These are phyloP conservation scores for Pyxicephalus adspersus DNA, from an alignment of 2,113 vertebrate genomes.

Conservation along the genomic window DNA sequence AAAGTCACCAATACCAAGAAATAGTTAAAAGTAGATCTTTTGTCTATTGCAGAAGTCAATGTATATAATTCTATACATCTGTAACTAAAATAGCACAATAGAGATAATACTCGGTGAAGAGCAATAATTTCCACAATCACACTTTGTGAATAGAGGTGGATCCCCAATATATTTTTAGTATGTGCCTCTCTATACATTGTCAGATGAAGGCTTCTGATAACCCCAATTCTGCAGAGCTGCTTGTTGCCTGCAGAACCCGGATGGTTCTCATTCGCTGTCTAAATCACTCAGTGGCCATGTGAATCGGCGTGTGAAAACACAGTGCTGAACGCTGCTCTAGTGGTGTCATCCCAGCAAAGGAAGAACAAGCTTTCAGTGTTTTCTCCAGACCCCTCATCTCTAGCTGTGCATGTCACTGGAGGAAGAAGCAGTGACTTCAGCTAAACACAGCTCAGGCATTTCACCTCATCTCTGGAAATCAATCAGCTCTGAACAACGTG, in stretches of 20 bases:
- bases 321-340: not conserved
- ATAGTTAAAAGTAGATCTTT: not conserved
- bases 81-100: too few relatives aligned
- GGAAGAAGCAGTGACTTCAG: constrained; percentile 13
- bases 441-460: not conserved
- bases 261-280: constrained; percentile 19
- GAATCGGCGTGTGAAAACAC: not conserved
- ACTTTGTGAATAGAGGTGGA: not conserved
- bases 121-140: not conserved
- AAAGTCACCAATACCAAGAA: not conserved
- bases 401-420: constrained; percentile 4
- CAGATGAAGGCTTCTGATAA: not conserved
- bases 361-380: not conserved
- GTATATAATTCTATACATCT: not conserved
- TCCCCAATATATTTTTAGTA: constrained; percentile 3
- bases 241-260: not conserved
- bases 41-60: not conserved
- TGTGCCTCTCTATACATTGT: not conserved
- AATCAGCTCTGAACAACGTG: constrained; percentile 39
- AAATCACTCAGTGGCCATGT: not conserved
- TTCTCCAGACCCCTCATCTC: not conserved
- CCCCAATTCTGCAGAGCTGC: constrained; percentile 17
- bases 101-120: not conserved
- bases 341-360: not conserved
- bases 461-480: constrained; percentile 33